Evolutionary conservation across 2,113 vertebrate genomes (phyloP).

Genomic region (Lophura nycthemera): DNA sequence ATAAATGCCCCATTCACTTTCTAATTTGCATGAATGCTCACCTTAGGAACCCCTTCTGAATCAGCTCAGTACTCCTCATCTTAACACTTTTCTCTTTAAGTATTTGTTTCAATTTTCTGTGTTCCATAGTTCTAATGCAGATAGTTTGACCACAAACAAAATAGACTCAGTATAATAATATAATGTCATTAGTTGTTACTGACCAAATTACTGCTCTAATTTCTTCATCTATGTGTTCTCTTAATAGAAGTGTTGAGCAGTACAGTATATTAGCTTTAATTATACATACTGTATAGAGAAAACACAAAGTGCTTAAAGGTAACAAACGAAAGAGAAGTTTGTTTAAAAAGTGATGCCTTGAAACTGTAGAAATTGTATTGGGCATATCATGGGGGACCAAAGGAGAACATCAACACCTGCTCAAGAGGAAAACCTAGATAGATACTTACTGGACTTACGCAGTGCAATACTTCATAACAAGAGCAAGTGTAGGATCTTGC

Average conservation of each 20-base stretch:
- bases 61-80: neutral
- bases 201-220: neutral
- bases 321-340: neutral
- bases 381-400: neutral
- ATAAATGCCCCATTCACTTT: neutral
- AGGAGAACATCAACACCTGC: neutral
- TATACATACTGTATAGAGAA: neutral
- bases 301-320: neutral
- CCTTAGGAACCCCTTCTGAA: accelerated
- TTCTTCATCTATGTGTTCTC: neutral
- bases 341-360: neutral
- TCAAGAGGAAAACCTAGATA: neutral
- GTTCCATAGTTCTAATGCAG: neutral
- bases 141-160: neutral
- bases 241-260: neutral
- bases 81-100: neutral
- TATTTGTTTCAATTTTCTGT: neutral
- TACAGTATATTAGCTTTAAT: neutral
- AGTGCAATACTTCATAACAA: neutral
- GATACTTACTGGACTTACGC: neutral
- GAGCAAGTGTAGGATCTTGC: too few relatives aligned
- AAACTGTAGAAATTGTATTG: too few relatives aligned
- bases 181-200: neutral
- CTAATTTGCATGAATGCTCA: neutral
- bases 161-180: neutral